Percentiles rank a stretch among this genome's conserved stretches.
Evolutionary conservation across 2,888 invertebrate genomes (phyloP).

Genomic region (Pimpla rufipes): DNA sequence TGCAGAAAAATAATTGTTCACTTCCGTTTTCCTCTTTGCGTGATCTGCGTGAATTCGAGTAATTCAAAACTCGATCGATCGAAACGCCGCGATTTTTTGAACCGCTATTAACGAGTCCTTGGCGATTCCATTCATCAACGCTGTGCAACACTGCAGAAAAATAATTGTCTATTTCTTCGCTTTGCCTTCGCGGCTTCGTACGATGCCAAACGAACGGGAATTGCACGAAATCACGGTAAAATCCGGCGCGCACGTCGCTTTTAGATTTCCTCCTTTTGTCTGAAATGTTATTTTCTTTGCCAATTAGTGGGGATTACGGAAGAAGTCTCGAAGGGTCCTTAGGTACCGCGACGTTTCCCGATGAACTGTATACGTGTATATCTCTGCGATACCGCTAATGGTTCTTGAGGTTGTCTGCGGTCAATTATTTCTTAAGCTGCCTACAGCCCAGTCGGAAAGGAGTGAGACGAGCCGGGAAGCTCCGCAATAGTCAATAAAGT

Average conservation of each 20-base stretch:
- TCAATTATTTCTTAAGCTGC: slow-evolving; percentile 61
- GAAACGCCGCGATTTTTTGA: background rate
- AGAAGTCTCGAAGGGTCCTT: slow-evolving; percentile 30
- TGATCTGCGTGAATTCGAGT: too few relatives aligned
- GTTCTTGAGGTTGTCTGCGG: slow-evolving; percentile 25
- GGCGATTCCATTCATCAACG: background rate
- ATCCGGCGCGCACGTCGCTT: background rate
- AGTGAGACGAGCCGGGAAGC: background rate
- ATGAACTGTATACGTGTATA: slow-evolving; percentile 20
- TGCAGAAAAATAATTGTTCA: too few relatives aligned
- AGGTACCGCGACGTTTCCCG: background rate
- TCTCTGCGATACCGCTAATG: slow-evolving; percentile 8
- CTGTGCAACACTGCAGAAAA: too few relatives aligned
- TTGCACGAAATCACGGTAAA: background rate
- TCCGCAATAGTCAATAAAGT: background rate
- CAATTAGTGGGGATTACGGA: slow-evolving; percentile 69
- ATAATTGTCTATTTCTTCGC: background rate
- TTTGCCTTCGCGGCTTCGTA: background rate
- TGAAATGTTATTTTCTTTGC: slow-evolving; percentile 39
- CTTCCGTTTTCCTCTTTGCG: background rate
- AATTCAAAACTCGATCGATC: background rate
- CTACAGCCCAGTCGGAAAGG: background rate
- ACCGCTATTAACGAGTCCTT: background rate
- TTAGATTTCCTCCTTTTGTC: background rate
- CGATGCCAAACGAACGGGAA: slow-evolving; percentile 27